Evolutionary conservation across 2,888 invertebrate species (phyloP), one percentile per base, ranked within the genome.

Genomic region (Leptarthrus brevirostris): DNA sequence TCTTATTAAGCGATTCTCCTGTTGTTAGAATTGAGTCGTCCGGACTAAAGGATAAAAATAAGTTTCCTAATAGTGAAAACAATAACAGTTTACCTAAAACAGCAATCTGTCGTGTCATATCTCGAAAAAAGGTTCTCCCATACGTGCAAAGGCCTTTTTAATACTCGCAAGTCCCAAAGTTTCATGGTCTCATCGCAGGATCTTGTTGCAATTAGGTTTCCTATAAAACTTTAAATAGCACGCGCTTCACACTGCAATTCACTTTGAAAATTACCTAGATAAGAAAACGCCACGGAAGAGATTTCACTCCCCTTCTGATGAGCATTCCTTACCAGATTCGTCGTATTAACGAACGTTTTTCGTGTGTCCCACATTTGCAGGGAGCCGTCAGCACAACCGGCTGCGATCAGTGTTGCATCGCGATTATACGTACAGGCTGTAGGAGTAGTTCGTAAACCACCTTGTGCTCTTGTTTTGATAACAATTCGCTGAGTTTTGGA

Each of bases 331-430:
- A 94, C 86, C 14, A 94, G 86, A 75, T 91, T 87, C 0, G 93
- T 89, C 0, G 96, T 95, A 80, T 96, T 96, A 0, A 98, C 97
- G 81, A 92, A 96, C 81, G 91, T 92, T 81, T 93, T 95, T 26
- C 97, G 89, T 66, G 95, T 93, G 82, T 99, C 98, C 98, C 99
- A 99, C 86, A 98, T 91, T 84, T 98, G 98, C 71, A 98, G 89
- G 0, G 95, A 96, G 0, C 99, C 99, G 84, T 99, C 99, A 53
- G 89, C 89, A 81, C 98, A 98, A 0, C 93, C 98, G 74, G 95
- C 94, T 0, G 94, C 94, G 3, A 98, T 92, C 0, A 94, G 89
- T 72, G 92, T 91, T 0, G 96, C 96, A 81, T 97, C 96, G 73
- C 92, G 87, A 58, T 92, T 95, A 82, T 92, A 97, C 0, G 90